Percentiles rank a stretch among this genome's conserved stretches.
These are phyloP conservation scores for Porites lutea DNA, from an alignment of 64 coral and sea anemone species.

Conservation along the genomic window DNA sequence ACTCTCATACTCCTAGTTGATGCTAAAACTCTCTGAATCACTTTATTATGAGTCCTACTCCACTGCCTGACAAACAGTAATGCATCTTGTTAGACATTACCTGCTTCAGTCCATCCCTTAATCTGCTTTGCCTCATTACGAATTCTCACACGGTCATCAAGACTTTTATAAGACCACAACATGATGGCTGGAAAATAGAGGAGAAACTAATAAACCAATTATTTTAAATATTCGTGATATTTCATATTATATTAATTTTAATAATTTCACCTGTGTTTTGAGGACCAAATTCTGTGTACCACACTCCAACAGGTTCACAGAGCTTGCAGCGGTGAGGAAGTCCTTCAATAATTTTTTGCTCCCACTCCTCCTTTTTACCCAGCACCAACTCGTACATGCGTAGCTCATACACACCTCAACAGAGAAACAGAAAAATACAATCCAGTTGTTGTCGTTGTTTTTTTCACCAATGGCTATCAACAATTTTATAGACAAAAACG, in stretches of 20 bases:
- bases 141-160: slow-evolving; percentile 55
- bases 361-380: slow-evolving; percentile 66
- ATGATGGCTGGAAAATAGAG: slow-evolving; percentile 7
- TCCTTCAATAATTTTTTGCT: slow-evolving; percentile 66
- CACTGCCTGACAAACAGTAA: too few species aligned
- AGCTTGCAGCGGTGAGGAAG: slow-evolving; percentile 58
- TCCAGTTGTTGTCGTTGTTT: too few species aligned
- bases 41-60: too few species aligned
- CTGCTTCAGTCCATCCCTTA: slow-evolving; percentile 57
- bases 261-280: slow-evolving; percentile 56
- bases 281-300: slow-evolving; percentile 75
- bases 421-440: neutral
- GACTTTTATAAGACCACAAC: slow-evolving; percentile 45
- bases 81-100: neutral
- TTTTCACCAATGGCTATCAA: too few species aligned
- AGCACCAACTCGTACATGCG: slow-evolving; percentile 49
- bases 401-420: slow-evolving; percentile 79
- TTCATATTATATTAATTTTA: too few species aligned
- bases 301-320: slow-evolving; percentile 67
- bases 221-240: too few species aligned
- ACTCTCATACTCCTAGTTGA: too few species aligned
- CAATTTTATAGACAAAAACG: too few species aligned
- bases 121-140: neutral
- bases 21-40: too few species aligned
- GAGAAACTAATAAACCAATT: neutral